These are phyloP conservation scores for Synchiropus splendidus DNA, from an alignment of 2,113 vertebrate genomes.

Conservation along the genomic window DNA sequence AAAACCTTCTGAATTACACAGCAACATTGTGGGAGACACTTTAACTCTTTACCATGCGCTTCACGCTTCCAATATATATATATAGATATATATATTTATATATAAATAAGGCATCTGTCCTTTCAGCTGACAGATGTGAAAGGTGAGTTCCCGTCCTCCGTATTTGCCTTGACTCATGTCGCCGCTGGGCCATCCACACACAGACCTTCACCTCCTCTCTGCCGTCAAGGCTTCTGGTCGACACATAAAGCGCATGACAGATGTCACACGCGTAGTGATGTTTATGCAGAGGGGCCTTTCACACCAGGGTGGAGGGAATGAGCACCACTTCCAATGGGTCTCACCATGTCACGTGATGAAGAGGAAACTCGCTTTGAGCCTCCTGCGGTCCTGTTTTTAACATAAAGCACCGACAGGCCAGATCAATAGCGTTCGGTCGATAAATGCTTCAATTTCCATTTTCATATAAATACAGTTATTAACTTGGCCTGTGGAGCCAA, in stretches of 20 bases:
- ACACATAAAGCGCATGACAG: slow-evolving; percentile 12
- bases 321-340: no score
- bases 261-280: slow-evolving; percentile 1
- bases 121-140: not conserved
- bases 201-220: slow-evolving; percentile 10
- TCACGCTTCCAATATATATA: no score
- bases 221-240: slow-evolving; percentile 21
- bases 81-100: no score
- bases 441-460: slow-evolving; percentile 3
- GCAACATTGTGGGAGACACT: no score
- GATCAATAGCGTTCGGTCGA: slow-evolving; percentile 3
- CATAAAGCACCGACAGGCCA: slow-evolving; percentile 4
- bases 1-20: no score
- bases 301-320: no score
- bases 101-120: no score
- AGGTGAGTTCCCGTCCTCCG: not conserved
- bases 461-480: not conserved
- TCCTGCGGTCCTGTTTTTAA: not conserved
- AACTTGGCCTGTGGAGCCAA: no score
- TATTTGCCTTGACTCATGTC: slow-evolving; percentile 4
- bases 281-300: slow-evolving; percentile 6
- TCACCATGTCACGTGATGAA: no score
- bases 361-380: not conserved
- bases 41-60: no score
- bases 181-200: not conserved